Evolutionary conservation across 2,888 invertebrate species (phyloP), one percentile per base, ranked within the genome.

Genomic region (Eristalis tenax): DNA sequence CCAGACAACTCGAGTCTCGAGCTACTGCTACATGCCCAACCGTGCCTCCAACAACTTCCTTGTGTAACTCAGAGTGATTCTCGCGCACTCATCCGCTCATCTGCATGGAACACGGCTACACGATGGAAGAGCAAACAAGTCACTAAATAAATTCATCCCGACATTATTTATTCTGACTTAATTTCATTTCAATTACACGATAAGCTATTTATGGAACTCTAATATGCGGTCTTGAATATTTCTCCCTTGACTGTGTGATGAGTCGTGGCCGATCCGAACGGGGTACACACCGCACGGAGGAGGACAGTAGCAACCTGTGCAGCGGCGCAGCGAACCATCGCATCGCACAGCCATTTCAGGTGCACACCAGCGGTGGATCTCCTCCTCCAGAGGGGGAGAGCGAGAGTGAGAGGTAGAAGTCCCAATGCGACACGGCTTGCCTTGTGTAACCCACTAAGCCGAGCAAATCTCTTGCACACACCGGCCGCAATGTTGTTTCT

Each of bases 181-280:
- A 89, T 89, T 89, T 89, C 88, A 88, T 86, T 89, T 89, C 89
- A 89, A 89, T 89, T 89, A 89, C 89, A 83, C 86, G 89, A 89
- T 89, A 89, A 89, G 88, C 89, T 89, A 88, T 89, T 89, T 89
- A 89, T 82, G 89, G 89, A 83, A 88, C 88, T 86, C 89, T 85
- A 83, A 85, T 85, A 88, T 88, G 85, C 82, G 88, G 76, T 78
- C 82, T 73, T 79, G 83, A 68, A 79, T 71, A 79, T 83, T 78
- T 85, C 76, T 61, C 74, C 76, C 69, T 64, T 64, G 43, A 40
- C 56, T 76, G 64, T 61, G 81, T 69, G 81, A 83, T 73, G 86
- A 71, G 65, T 66, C 66, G 65, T 66, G 22, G 65, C 57, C 56
- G 50, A 15, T 40, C 40, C 40, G 40, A 28, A 28, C 28, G 38